These are phyloP conservation scores for Pogonognathellus flavescens DNA, from an alignment of 1,140 invertebrate genomes.

Conservation along the genomic window DNA sequence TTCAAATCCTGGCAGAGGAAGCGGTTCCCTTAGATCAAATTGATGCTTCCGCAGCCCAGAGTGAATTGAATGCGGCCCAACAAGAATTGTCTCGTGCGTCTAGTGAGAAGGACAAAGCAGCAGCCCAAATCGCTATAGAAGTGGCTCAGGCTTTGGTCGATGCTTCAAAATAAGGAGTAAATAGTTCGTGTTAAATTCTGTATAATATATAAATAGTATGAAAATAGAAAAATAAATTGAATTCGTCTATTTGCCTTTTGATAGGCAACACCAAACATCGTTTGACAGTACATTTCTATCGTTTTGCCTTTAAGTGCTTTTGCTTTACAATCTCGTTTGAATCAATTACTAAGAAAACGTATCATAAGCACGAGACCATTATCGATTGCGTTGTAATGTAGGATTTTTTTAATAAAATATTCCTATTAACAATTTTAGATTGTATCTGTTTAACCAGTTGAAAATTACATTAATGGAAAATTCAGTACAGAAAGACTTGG, in stretches of 20 bases:
- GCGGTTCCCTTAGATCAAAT: conserved; percentile 89
- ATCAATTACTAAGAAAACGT: too few species aligned
- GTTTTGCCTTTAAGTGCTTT: too few species aligned
- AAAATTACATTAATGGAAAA: too few species aligned
- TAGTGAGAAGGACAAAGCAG: conserved; percentile 88
- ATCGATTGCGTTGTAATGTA: too few species aligned
- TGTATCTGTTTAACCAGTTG: too few species aligned
- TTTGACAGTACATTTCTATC: neutral
- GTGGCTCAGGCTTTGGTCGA: conserved; percentile 93
- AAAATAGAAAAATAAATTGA: conserved; percentile 20
- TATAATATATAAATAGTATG: conserved; percentile 36
- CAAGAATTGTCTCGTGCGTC: conserved; percentile 83
- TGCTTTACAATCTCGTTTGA: too few species aligned
- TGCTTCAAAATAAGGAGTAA: conserved; percentile 77
- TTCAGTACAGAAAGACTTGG: too few species aligned
- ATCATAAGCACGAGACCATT: too few species aligned
- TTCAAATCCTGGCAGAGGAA: conserved; percentile 98
- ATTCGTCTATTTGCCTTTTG: conserved; percentile 20
- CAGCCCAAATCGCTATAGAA: conserved; percentile 95
- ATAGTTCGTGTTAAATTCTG: neutral
- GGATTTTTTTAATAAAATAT: too few species aligned
- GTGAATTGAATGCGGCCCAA: conserved; percentile 88
- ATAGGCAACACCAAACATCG: neutral
- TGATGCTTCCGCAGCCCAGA: conserved; percentile 84
- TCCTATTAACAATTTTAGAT: too few species aligned